Percentiles rank a stretch among this genome's conserved stretches.
These are phyloP conservation scores for Drosophila sp. DNA, from an alignment of 1,140 invertebrate genomes.

Conservation along the genomic window DNA sequence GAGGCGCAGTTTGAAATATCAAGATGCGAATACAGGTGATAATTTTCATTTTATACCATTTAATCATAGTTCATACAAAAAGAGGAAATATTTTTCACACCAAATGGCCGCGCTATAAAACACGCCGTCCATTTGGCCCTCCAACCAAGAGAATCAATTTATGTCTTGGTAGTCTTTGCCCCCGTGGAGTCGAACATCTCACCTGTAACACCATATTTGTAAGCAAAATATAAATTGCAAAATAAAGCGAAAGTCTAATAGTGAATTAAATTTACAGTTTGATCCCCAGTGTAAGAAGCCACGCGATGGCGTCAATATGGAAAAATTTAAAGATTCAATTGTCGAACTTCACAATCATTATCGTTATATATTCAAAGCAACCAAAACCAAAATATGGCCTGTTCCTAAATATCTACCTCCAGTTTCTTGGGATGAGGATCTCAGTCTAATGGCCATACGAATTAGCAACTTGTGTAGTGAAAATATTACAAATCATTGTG, in stretches of 20 bases:
- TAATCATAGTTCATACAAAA: neutral
- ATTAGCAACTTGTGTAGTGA: slow-evolving; percentile 18
- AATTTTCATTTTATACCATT: neutral
- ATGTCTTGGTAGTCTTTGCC: slow-evolving; percentile 24
- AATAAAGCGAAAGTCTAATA: neutral
- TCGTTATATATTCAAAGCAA: neutral
- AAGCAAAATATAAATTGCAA: slow-evolving; percentile 10
- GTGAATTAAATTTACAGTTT: slow-evolving; percentile 9
- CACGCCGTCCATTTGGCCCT: neutral
- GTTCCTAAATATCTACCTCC: neutral
- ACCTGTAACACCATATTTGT: slow-evolving; percentile 22
- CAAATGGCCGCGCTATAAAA: neutral
- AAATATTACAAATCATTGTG: neutral
- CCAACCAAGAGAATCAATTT: slow-evolving; percentile 8
- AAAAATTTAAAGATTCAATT: neutral
- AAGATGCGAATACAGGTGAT: neutral
- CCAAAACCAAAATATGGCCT: rapidly evolving
- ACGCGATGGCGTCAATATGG: slow-evolving; percentile 10
- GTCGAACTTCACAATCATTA: neutral
- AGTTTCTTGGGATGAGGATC: slow-evolving; percentile 13
- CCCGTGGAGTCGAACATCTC: neutral
- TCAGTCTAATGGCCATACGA: slow-evolving; percentile 32
- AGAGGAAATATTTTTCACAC: neutral
- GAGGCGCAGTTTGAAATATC: neutral
- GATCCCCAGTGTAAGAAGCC: slow-evolving; percentile 2